Conservation (phyloP, 2,797 vertebrate species). For the Oreochromis mossambicus region DNA sequence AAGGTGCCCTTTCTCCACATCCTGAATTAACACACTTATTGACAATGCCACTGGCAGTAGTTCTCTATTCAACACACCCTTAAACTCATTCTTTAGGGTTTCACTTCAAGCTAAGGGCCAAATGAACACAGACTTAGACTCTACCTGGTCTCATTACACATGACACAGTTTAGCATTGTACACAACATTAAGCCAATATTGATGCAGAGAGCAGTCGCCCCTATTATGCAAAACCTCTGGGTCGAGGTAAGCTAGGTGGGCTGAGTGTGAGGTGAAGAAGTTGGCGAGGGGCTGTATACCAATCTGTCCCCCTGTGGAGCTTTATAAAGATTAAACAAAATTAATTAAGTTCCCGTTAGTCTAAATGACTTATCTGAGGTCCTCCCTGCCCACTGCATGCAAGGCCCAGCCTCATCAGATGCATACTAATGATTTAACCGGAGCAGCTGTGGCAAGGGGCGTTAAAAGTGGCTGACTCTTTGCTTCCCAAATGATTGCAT, state of each 20-base stretch:
- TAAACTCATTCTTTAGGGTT: conserved; percentile 14
- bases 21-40: background rate
- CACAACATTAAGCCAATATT: conserved; percentile 60
- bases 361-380: conserved; percentile 72
- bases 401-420: conserved; percentile 59
- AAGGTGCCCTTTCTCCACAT: conserved; percentile 1
- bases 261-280: conserved; percentile 35
- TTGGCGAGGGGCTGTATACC: conserved; percentile 38
- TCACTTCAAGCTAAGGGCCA: conserved; percentile 18
- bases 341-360: conserved; percentile 74
- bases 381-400: conserved; percentile 56
- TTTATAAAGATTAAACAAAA: conserved; percentile 73
- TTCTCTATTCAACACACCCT: background rate
- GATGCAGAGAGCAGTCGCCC: conserved; percentile 19
- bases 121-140: conserved; percentile 44
- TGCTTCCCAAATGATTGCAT: conserved; percentile 52
- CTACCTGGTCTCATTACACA: conserved; percentile 58
- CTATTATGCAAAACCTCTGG: conserved; percentile 22
- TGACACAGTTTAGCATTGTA: conserved; percentile 43
- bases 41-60: background rate
- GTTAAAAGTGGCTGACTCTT: conserved; percentile 57
- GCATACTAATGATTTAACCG: conserved; percentile 62
- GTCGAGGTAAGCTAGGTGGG: conserved; percentile 37
- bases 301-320: conserved; percentile 47
- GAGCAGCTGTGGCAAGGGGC: conserved; percentile 17